phyloP scores from a whole-genome alignment of 2,888 invertebrate genomes.

The Pimpla rufipes region DNA sequence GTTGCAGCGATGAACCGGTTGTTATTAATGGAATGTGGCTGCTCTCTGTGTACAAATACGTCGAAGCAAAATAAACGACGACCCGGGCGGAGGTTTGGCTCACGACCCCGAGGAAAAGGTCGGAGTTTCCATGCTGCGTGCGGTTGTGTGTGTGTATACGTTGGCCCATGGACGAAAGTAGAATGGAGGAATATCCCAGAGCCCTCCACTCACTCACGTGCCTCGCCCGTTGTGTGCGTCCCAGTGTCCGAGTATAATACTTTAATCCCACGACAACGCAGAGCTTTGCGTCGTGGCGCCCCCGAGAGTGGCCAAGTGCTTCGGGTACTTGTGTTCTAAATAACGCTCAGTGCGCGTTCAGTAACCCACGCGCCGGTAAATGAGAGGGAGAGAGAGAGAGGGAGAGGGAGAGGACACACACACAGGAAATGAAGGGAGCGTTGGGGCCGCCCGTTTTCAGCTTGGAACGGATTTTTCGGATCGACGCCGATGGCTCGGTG shows the following conservation, averaged over 20 bases:
- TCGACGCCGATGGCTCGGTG: constrained; percentile 17
- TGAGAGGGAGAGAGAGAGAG: neutral
- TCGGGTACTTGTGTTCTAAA: constrained; percentile 59
- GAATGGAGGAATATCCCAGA: constrained; percentile 4
- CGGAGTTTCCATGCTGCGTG: neutral
- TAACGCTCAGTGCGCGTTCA: constrained; percentile 35
- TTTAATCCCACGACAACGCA: constrained; percentile 75
- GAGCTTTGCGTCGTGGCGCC: constrained; percentile 68
- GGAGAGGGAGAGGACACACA: neutral
- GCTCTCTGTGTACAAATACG: neutral
- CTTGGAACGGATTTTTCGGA: constrained; percentile 8
- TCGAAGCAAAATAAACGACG: no score
- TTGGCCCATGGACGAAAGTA: neutral
- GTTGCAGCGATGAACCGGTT: neutral
- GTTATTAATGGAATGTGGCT: neutral
- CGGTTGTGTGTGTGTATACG: constrained; percentile 2
- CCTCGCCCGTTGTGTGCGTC: constrained; percentile 44
- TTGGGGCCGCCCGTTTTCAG: neutral
- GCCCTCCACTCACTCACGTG: constrained; percentile 15
- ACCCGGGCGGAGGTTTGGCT: no score
- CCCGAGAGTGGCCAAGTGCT: constrained; percentile 57
- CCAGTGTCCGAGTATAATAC: constrained; percentile 69
- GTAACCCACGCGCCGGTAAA: constrained; percentile 33
- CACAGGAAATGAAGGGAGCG: constrained; percentile 29
- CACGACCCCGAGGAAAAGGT: no score